These are phyloP conservation scores for Hyposoter didymator DNA, from an alignment of 2,888 invertebrate species.

Conservation along the genomic window DNA sequence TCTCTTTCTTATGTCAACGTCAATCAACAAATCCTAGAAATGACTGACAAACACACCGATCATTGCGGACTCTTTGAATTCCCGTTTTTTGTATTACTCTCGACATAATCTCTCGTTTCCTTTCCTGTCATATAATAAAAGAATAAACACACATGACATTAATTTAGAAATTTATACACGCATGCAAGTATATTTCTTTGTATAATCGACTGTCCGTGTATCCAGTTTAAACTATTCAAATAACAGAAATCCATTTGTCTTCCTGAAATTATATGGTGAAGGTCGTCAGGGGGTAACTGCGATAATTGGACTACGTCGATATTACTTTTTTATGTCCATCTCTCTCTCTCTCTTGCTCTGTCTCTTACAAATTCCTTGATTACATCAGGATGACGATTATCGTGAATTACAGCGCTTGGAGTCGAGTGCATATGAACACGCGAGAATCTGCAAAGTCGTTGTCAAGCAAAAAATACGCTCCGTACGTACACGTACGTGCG, in stretches of 20 bases:
- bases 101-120: conserved; percentile 61
- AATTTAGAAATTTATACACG: neutral
- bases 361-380: conserved; percentile 52
- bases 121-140: conserved; percentile 42
- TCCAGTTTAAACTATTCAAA: conserved; percentile 38
- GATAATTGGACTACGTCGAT: conserved; percentile 59
- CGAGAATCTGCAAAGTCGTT: conserved; percentile 46
- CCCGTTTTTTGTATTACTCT: conserved; percentile 59
- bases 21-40: conserved; percentile 51
- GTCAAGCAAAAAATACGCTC: conserved; percentile 15
- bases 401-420: conserved; percentile 56
- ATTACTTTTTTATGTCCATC: conserved; percentile 10
- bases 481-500: neutral
- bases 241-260: conserved; percentile 61
- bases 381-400: conserved; percentile 64
- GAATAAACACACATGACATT: conserved; percentile 19
- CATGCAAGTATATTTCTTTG: neutral
- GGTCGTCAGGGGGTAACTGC: conserved; percentile 58
- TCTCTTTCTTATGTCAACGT: conserved; percentile 47
- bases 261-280: conserved; percentile 56
- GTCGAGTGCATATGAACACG: conserved; percentile 58
- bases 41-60: conserved; percentile 50
- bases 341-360: conserved; percentile 11
- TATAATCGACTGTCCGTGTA: neutral
- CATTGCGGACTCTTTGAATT: conserved; percentile 52